Evolutionary conservation across 2,113 vertebrate species (phyloP).

Genomic region (Zosterops pallidus): DNA sequence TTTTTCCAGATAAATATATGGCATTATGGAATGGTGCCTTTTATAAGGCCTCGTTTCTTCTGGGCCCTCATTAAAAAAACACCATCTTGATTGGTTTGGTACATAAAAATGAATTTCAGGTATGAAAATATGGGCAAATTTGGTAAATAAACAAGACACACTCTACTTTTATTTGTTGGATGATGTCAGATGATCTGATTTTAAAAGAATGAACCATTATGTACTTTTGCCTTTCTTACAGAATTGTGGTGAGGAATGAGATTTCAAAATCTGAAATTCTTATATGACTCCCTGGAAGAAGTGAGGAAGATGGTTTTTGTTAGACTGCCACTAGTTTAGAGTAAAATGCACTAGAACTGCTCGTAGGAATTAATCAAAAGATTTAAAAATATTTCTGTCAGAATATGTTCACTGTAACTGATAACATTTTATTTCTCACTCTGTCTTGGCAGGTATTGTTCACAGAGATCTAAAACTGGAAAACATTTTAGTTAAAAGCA

Average conservation of each 20-base stretch:
- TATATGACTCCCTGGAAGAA: neutral
- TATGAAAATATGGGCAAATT: neutral
- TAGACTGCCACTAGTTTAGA: neutral
- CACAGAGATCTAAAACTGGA: slow-evolving; percentile 88
- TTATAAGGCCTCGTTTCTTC: neutral
- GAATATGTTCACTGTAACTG: slow-evolving; percentile 2
- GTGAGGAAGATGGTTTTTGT: neutral
- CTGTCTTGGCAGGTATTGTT: slow-evolving; percentile 80
- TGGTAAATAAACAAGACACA: neutral
- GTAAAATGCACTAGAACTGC: neutral
- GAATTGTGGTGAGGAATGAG: neutral
- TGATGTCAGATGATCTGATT: neutral
- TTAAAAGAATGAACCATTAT: neutral
- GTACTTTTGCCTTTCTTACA: neutral
- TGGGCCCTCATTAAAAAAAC: neutral
- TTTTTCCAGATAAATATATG: neutral
- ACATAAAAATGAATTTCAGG: neutral
- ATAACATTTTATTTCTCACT: slow-evolving; percentile 35
- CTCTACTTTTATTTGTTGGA: neutral
- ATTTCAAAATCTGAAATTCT: neutral
- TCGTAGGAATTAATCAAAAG: slow-evolving; percentile 31
- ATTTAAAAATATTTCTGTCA: slow-evolving; percentile 42
- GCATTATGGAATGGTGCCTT: neutral
- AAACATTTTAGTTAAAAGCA: slow-evolving; percentile 90
- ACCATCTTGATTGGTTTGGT: neutral